Conservation (phyloP, 1,140 invertebrate species). For the Hycleus phaleratus region DNA sequence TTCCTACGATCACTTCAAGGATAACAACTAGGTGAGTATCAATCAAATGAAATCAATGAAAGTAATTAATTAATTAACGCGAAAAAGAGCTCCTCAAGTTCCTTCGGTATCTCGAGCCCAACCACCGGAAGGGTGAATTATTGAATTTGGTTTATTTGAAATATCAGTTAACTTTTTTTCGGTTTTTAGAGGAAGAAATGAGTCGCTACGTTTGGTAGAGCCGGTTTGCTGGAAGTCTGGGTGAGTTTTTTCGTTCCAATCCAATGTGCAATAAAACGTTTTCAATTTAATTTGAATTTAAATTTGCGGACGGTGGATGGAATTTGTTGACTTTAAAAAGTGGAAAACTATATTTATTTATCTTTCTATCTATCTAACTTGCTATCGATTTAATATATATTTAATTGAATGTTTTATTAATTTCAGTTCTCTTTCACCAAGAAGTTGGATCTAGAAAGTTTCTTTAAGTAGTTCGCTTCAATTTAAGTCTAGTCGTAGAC, state of each 20-base stretch:
- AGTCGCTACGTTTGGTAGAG: conserved; percentile 15
- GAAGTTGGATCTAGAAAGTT: conserved; percentile 2
- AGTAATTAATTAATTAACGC: neutral
- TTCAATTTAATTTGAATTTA: no score
- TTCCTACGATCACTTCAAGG: conserved; percentile 16
- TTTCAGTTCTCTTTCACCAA: conserved; percentile 5
- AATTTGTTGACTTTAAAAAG: no score
- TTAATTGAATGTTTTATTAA: neutral
- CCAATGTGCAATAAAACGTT: no score
- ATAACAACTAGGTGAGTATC: conserved; percentile 16
- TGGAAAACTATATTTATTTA: no score
- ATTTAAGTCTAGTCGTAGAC: no score
- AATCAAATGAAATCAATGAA: neutral
- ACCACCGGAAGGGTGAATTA: conserved; percentile 9
- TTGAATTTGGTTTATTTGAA: neutral
- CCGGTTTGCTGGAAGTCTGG: conserved; percentile 16
- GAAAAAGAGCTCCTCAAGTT: conserved; percentile 6
- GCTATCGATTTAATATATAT: neutral
- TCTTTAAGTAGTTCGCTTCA: no score
- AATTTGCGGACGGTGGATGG: no score
- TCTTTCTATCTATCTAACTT: neutral
- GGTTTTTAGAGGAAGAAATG: conserved; percentile 7
- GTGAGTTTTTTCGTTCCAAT: neutral
- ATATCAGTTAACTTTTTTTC: neutral
- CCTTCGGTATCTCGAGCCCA: conserved; percentile 10